Conservation (phyloP, 1,140 invertebrate genomes). For the Drosophila watanabei region DNA sequence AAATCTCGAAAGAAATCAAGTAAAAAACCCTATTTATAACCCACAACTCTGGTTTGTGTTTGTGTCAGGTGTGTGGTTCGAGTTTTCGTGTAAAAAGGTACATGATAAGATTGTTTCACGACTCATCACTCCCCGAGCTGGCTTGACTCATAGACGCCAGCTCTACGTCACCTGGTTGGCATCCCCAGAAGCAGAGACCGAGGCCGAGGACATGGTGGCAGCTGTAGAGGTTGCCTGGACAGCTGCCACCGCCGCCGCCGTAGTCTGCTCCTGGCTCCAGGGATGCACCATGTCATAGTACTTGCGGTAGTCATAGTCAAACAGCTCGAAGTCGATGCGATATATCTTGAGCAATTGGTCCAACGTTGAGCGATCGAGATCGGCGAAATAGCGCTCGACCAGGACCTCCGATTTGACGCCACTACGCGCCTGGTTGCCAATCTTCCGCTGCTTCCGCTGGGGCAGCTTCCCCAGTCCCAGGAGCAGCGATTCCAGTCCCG, state of each 20-base stretch:
- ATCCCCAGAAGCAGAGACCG: neutral
- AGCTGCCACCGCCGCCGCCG: conserved; percentile 3
- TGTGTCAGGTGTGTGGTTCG: conserved; percentile 13
- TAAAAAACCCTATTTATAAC: neutral
- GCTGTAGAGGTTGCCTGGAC: conserved; percentile 4
- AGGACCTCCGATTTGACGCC: conserved; percentile 86
- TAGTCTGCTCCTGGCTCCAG: conserved; percentile 62
- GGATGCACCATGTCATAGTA: conserved; percentile 87
- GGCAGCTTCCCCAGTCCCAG: conserved; percentile 86
- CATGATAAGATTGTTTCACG: conserved; percentile 78
- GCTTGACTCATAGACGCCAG: conserved; percentile 14
- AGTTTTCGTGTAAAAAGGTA: conserved; percentile 69
- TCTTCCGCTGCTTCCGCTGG: conserved; percentile 86
- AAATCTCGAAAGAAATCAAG: neutral
- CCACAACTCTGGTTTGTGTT: conserved; percentile 7
- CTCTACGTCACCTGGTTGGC: conserved; percentile 38
- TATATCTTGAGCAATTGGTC: conserved; percentile 90
- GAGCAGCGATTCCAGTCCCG: conserved; percentile 87
- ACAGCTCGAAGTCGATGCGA: conserved; percentile 91
- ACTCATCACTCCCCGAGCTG: conserved; percentile 40
- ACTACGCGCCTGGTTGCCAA: conserved; percentile 86
- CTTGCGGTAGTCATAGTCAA: conserved; percentile 87
- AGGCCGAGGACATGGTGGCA: neutral
- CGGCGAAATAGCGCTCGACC: conserved; percentile 88
- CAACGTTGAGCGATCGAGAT: conserved; percentile 88